Base-by-base conservation (phyloP, 2,113 vertebrate species). In the Tragulus kanchil region DNA sequence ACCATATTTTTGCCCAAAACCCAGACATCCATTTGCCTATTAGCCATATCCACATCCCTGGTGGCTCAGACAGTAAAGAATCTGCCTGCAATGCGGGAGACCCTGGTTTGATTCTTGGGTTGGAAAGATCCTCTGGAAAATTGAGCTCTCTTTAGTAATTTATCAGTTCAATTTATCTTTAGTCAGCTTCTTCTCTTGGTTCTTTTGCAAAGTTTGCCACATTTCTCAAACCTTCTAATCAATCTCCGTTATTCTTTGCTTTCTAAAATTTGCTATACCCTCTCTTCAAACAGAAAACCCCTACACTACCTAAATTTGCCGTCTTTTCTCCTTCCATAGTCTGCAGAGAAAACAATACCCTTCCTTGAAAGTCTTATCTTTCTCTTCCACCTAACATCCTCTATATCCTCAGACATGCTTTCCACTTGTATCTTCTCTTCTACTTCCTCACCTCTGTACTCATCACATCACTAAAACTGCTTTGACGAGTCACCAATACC, bases 1-100 rank as follows among this genome's bases (percentile, higher is more conserved):
- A 16, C 42, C 62, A 94, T 50, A 67, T 23, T 52, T 94, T 93
- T 77, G 82, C 52, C 52, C 36, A 5, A 94, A 92, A 93, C 25
- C 56, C 26, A 64, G 61, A 69, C 8, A 64, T 36, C 5, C 17
- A 50, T 5, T 48, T 75, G 52, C 21, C 59, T 87, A 64, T 67
- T 31, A 78, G 58, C 36, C 8, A 56, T 71, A 1, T 45, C 77
- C 28, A 61, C 23, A 36, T 36, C 36, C 36, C 36, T 36, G 36
- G 36, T 36, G 36, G 36, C 36, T 36, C 36, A 36, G 36, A 36
- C 36, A 36, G 36, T 36, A 36, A 36, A 36, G 36, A 36, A 36
- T 36, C 36, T 36, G 36, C 36, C 36, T 36, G 36, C 36, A 36
- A 36, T 36, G 36, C 36, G 36, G 36, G 36, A 36, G 36, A 36